These are phyloP conservation scores for Spisula subtruncata DNA, from an alignment of 2,888 invertebrate species.

Conservation along the genomic window DNA sequence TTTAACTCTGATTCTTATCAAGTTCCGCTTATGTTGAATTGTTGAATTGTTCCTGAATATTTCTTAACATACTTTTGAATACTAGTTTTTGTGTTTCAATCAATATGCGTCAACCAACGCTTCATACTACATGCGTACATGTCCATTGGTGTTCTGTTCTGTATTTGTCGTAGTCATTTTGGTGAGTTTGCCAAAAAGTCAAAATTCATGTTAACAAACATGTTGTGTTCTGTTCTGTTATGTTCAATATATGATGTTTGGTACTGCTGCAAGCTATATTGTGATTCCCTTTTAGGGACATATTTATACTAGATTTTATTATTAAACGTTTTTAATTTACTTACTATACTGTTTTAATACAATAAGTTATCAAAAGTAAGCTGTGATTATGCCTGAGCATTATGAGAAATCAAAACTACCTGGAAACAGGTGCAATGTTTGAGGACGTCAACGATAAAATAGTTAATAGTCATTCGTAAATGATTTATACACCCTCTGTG, in stretches of 20 bases:
- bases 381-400: neutral
- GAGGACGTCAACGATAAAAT: slow-evolving; percentile 22
- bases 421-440: slow-evolving; percentile 14
- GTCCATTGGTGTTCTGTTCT: neutral
- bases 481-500: slow-evolving; percentile 3
- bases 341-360: neutral
- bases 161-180: neutral
- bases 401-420: neutral
- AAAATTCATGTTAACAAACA: too few species aligned
- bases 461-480: slow-evolving; percentile 7
- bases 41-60: neutral
- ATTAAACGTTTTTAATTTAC: too few species aligned
- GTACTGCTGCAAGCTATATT: too few species aligned
- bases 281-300: too few species aligned
- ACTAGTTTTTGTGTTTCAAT: too few species aligned
- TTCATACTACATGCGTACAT: neutral
- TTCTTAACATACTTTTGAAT: neutral
- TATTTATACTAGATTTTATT: too few species aligned
- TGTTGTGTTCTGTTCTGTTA: neutral
- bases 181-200: too few species aligned
- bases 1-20: neutral
- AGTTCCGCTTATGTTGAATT: neutral
- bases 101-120: neutral
- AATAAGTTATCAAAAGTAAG: neutral
- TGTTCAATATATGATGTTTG: neutral